Conservation (phyloP, 2,888 invertebrate species). For the Matsumyia berberina region DNA sequence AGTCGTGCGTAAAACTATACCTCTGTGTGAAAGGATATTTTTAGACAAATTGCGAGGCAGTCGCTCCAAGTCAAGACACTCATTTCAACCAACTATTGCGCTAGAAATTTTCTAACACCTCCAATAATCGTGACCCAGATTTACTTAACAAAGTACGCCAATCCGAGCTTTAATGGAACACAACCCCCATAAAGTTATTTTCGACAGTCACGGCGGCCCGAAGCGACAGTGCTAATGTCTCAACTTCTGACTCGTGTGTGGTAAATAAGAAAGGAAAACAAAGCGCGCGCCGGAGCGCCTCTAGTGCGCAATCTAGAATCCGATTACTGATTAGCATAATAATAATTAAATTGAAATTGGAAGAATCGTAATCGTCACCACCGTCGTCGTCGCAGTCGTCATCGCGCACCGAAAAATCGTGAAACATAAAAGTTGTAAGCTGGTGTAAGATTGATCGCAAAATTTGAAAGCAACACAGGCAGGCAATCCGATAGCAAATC, state of each 20-base stretch:
- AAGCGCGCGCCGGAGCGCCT: background rate
- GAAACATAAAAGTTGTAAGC: conserved; percentile 8
- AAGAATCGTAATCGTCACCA: conserved; percentile 1
- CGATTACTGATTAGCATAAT: conserved; percentile 43
- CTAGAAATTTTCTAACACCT: conserved; percentile 24
- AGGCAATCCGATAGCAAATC: background rate
- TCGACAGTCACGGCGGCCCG: conserved; percentile 7
- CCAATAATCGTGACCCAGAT: conserved; percentile 29
- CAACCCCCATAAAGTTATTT: conserved; percentile 20
- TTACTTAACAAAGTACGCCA: conserved; percentile 4
- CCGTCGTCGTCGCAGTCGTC: background rate
- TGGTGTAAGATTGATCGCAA: conserved; percentile 19
- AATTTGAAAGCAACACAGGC: conserved; percentile 1
- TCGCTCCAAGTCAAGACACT: too few species aligned
- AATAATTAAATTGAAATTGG: conserved; percentile 43
- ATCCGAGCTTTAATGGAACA: conserved; percentile 13
- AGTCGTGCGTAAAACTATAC: too few species aligned
- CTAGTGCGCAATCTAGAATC: conserved; percentile 21
- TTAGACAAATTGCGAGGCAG: too few species aligned
- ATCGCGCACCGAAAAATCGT: background rate
- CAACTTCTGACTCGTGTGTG: conserved; percentile 2
- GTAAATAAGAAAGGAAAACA: conserved; percentile 16
- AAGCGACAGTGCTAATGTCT: conserved; percentile 21
- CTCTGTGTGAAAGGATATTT: too few species aligned
- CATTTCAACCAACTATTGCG: too few species aligned